These are phyloP conservation scores for Sarcophaga caerulescens DNA, from an alignment of 2,888 invertebrate genomes.

Conservation along the genomic window DNA sequence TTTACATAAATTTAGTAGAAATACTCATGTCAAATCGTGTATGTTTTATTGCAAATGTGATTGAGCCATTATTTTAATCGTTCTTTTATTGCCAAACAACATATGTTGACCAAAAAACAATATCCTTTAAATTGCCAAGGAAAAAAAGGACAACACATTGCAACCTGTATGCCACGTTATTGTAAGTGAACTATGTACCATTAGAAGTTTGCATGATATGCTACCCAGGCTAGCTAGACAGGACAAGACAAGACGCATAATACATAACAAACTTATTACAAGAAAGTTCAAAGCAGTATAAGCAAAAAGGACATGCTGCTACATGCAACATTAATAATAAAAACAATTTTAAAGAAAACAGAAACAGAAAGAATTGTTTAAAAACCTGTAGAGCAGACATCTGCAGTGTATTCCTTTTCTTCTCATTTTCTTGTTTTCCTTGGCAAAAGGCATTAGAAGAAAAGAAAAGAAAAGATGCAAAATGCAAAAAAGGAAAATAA, in stretches of 20 bases:
- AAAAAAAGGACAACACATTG: constrained; percentile 16
- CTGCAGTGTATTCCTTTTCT: constrained; percentile 37
- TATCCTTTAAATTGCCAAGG: constrained; percentile 23
- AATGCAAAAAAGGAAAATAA: neutral
- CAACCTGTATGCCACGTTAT: constrained; percentile 22
- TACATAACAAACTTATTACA: constrained; percentile 45
- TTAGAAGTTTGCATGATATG: constrained; percentile 37
- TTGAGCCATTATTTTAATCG: constrained; percentile 22
- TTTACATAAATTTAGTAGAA: neutral
- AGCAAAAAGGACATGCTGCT: neutral
- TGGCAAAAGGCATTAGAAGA: neutral
- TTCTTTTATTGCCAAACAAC: constrained; percentile 13
- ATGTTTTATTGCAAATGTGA: constrained; percentile 12
- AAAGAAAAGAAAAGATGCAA: neutral
- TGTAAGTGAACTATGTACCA: constrained; percentile 31
- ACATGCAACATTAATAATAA: neutral
- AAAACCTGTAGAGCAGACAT: constrained; percentile 54
- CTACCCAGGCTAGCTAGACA: constrained; percentile 4
- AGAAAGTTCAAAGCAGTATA: neutral
- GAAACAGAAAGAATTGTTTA: constrained; percentile 13
- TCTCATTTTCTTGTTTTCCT: neutral
- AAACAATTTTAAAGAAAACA: constrained; percentile 22
- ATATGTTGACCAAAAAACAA: constrained; percentile 21
- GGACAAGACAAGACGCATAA: constrained; percentile 33
- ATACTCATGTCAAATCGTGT: neutral